Percentiles rank a stretch among this genome's conserved stretches.
Conservation (phyloP, 2,888 invertebrate genomes). For the Epinotia ramella region DNA sequence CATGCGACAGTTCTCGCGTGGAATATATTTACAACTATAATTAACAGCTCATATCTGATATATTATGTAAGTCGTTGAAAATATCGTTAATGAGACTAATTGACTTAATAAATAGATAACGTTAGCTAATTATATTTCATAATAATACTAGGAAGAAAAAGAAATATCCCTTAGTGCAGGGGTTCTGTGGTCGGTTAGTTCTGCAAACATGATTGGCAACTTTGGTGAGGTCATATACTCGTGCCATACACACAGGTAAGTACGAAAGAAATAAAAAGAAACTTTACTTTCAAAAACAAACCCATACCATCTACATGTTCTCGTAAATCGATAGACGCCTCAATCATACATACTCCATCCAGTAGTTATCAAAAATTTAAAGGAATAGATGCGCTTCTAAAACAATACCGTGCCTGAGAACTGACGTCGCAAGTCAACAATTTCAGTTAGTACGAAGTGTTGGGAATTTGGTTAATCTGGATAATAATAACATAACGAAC, state of each 20-base stretch:
- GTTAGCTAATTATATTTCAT: background rate
- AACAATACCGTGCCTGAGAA: background rate
- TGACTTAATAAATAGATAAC: background rate
- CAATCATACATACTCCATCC: too few species aligned
- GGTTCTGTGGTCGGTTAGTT: background rate
- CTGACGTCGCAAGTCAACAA: background rate
- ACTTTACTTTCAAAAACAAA: too few species aligned
- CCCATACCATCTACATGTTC: too few species aligned
- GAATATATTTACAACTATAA: constrained; percentile 1
- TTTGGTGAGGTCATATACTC: too few species aligned
- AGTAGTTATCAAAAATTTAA: too few species aligned
- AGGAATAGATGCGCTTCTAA: too few species aligned
- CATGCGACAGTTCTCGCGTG: background rate
- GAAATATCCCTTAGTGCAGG: background rate
- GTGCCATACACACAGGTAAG: too few species aligned
- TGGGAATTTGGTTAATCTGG: too few species aligned
- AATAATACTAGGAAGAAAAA: background rate
- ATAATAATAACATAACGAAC: background rate
- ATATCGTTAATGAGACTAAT: background rate
- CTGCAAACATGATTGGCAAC: too few species aligned
- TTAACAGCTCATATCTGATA: background rate
- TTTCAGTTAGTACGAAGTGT: background rate
- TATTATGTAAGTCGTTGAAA: background rate
- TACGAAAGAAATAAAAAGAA: too few species aligned
- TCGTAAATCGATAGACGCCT: too few species aligned